These are phyloP conservation scores for Bombylius major DNA, from an alignment of 2,888 invertebrate genomes.

Conservation along the genomic window DNA sequence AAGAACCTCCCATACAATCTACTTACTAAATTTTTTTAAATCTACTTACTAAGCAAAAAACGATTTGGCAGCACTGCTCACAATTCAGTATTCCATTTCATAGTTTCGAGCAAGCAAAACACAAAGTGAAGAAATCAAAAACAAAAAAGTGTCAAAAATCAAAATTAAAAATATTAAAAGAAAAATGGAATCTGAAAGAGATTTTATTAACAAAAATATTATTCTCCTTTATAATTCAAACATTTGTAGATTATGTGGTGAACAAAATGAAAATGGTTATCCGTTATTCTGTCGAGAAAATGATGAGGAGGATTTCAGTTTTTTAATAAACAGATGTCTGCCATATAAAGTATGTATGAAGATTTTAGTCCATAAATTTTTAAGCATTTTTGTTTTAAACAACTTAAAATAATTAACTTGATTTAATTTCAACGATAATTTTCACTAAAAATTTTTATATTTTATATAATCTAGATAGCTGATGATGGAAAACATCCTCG, in stretches of 20 bases:
- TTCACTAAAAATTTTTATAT: constrained; percentile 3
- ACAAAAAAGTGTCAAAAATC: too few species aligned
- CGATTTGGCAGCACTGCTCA: too few species aligned
- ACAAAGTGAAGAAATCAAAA: too few species aligned
- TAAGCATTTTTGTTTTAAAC: neutral
- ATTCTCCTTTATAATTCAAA: constrained; percentile 42
- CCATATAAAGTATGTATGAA: constrained; percentile 52
- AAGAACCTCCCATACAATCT: too few species aligned
- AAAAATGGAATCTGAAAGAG: too few species aligned
- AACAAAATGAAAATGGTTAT: constrained; percentile 56
- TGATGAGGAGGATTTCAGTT: constrained; percentile 48
- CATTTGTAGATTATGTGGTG: constrained; percentile 64
- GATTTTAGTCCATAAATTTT: too few species aligned
- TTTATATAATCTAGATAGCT: constrained; percentile 40
- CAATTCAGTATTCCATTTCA: too few species aligned
- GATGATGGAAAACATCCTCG: constrained; percentile 58
- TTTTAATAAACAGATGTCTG: constrained; percentile 57
- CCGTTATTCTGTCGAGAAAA: constrained; percentile 45
- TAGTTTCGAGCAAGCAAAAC: too few species aligned
- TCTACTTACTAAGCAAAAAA: too few species aligned
- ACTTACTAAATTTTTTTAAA: too few species aligned
- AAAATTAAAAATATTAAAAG: too few species aligned
- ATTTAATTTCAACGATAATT: neutral
- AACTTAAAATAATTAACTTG: neutral
- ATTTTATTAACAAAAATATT: too few species aligned